A percentile compares a stretch with the other conserved stretches of the same genome.
Evolutionary conservation across 1,140 invertebrate species (phyloP).

Genomic region (Atta colombica): DNA sequence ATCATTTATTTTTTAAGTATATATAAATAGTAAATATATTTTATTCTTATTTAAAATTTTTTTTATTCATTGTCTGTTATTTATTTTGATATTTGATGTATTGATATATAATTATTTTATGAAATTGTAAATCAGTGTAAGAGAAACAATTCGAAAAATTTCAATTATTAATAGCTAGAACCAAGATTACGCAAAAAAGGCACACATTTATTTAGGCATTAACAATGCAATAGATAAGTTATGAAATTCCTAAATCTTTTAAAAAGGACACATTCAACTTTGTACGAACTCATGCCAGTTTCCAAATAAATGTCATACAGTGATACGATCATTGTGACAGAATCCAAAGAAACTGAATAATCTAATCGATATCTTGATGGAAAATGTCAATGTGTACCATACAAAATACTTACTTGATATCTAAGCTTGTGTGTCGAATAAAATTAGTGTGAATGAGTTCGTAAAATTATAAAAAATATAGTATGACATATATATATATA

Average conservation of each 20-base stretch:
- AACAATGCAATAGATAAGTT: constrained; percentile 76
- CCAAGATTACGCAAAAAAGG: constrained; percentile 38
- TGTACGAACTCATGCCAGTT: constrained; percentile 64
- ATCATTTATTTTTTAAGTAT: not conserved
- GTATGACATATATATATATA: constrained; percentile 70
- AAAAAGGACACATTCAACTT: constrained; percentile 67
- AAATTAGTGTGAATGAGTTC: constrained; percentile 74
- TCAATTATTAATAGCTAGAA: constrained; percentile 25
- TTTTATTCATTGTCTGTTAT: not conserved
- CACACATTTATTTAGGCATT: constrained; percentile 66
- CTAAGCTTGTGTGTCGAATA: constrained; percentile 75
- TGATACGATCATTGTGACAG: constrained; percentile 35
- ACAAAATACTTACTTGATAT: constrained; percentile 77
- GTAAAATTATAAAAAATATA: constrained; percentile 58
- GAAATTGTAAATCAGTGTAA: not conserved
- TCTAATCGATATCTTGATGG: constrained; percentile 72
- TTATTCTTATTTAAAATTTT: not conserved
- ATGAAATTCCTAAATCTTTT: constrained; percentile 74
- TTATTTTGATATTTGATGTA: constrained; percentile 13
- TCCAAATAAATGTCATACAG: constrained; percentile 47
- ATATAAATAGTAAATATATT: not conserved
- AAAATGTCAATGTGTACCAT: constrained; percentile 82
- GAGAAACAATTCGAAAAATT: not conserved
- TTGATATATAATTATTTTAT: constrained; percentile 14
- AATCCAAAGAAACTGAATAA: constrained; percentile 46